Conservation (phyloP, 2,888 invertebrate genomes). For the Leuctra nigra region DNA sequence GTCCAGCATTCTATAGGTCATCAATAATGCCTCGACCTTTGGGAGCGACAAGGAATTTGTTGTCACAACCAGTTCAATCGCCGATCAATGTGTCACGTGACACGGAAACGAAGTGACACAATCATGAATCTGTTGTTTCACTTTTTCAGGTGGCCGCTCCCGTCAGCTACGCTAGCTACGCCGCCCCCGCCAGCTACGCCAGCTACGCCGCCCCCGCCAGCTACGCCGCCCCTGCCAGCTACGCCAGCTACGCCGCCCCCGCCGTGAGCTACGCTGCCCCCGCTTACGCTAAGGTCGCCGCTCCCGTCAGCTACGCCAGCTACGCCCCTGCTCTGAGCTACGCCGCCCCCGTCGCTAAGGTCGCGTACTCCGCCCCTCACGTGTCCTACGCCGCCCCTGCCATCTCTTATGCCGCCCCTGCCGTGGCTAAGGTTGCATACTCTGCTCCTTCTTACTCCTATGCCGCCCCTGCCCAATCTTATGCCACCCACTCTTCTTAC, state of each 20-base stretch:
- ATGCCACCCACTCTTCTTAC: slow-evolving; percentile 18
- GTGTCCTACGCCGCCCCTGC: slow-evolving; percentile 20
- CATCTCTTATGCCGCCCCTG: slow-evolving; percentile 21
- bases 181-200: neutral
- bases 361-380: slow-evolving; percentile 20
- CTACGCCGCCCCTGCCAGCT: slow-evolving; percentile 17
- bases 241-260: slow-evolving; percentile 13
- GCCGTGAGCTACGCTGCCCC: slow-evolving; percentile 20
- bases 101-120: too few relatives aligned
- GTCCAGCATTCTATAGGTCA: too few relatives aligned
- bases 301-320: slow-evolving; percentile 20
- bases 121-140: too few relatives aligned
- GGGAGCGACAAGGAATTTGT: too few relatives aligned
- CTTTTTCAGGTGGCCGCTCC: slow-evolving; percentile 18
- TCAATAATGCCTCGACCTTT: too few relatives aligned
- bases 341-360: slow-evolving; percentile 23
- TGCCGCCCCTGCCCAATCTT: slow-evolving; percentile 3
- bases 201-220: too few relatives aligned
- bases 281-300: slow-evolving; percentile 19
- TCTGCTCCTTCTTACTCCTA: slow-evolving; percentile 12
- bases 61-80: too few relatives aligned
- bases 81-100: too few relatives aligned
- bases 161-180: slow-evolving; percentile 7
- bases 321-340: too few relatives aligned
- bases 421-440: slow-evolving; percentile 22